Evolutionary conservation across 2,113 vertebrate species (phyloP).

Genomic region (Acrocephalus kingi): DNA sequence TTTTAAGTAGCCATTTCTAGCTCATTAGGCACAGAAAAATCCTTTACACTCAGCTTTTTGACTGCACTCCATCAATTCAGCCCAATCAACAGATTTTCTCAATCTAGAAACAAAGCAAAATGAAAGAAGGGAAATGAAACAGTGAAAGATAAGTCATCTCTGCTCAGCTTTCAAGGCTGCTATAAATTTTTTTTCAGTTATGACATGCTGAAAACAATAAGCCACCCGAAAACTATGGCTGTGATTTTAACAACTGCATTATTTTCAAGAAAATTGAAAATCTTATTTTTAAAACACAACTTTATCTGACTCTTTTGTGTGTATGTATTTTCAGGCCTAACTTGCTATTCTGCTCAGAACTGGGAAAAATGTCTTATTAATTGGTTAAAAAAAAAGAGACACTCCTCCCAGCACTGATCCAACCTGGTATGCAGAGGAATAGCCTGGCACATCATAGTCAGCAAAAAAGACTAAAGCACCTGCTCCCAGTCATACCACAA

Average conservation of each 20-base stretch:
- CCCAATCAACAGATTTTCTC: background rate
- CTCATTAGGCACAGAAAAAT: background rate
- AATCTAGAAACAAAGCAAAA: background rate
- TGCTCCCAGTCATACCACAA: background rate
- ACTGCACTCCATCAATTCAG: background rate
- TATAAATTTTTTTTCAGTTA: background rate
- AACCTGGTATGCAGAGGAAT: background rate
- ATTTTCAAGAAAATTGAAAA: conserved; percentile 5
- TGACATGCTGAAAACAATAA: background rate
- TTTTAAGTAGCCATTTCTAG: background rate
- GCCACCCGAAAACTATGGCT: background rate
- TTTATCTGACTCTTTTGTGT: background rate
- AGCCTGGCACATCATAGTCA: background rate
- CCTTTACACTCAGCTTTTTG: background rate
- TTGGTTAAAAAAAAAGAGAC: background rate
- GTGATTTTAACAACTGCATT: background rate
- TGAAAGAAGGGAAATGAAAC: background rate
- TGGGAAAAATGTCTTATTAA: background rate
- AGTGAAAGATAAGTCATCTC: background rate
- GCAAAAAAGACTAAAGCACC: background rate
- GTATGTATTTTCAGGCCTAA: background rate
- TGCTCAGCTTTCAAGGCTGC: background rate
- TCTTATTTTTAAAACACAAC: background rate
- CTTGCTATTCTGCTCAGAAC: background rate
- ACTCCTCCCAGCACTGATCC: background rate